These are phyloP conservation scores for Drosophila pachea DNA, from an alignment of 1,140 invertebrate species.

Conservation along the genomic window DNA sequence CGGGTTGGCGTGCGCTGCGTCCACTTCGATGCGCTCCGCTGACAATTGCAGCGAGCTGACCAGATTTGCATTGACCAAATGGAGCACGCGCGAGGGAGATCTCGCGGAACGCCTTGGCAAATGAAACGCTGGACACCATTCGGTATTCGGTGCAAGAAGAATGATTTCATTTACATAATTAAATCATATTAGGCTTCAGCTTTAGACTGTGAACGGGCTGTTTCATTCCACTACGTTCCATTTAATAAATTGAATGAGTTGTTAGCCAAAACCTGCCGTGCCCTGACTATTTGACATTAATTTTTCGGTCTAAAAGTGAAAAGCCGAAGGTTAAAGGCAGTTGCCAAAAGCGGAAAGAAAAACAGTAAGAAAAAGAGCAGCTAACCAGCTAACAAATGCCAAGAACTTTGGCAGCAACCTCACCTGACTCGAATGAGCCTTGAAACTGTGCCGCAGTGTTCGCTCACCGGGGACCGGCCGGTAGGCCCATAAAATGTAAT, in stretches of 20 bases:
- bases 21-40: slow-evolving; percentile 58
- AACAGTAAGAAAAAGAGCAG: slow-evolving; percentile 13
- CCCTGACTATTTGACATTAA: slow-evolving; percentile 44
- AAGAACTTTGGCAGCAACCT: slow-evolving; percentile 53
- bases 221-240: neutral
- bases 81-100: slow-evolving; percentile 8
- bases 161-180: neutral
- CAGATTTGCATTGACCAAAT: slow-evolving; percentile 67
- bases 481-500: slow-evolving; percentile 65
- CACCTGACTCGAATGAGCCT: slow-evolving; percentile 49
- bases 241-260: slow-evolving; percentile 7
- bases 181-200: too few relatives aligned
- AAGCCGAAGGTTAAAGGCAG: slow-evolving; percentile 39
- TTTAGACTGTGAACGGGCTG: neutral
- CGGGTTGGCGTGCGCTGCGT: slow-evolving; percentile 52
- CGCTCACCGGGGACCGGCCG: slow-evolving; percentile 23
- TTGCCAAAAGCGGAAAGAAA: slow-evolving; percentile 32
- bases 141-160: slow-evolving; percentile 9
- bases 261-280: slow-evolving; percentile 26
- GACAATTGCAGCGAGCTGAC: slow-evolving; percentile 63
- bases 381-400: neutral
- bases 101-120: slow-evolving; percentile 32
- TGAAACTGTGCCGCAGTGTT: slow-evolving; percentile 42
- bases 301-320: slow-evolving; percentile 30
- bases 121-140: slow-evolving; percentile 7